Evolutionary conservation across 2,888 invertebrate genomes (phyloP).

Genomic region (Sinotaia quadrata): DNA sequence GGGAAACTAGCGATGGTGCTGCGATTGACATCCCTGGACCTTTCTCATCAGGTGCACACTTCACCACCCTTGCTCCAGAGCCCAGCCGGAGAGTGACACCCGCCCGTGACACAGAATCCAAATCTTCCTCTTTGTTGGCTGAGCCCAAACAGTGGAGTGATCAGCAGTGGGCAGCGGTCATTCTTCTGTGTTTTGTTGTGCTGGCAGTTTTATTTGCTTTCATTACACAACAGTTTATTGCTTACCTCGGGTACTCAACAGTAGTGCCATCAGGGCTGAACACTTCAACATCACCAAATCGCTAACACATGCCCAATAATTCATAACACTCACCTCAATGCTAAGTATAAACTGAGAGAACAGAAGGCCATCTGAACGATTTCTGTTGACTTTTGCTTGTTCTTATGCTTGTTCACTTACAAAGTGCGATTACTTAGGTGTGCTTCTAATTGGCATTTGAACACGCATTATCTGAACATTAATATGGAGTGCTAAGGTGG

Average conservation of each 20-base stretch:
- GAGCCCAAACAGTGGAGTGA: slow-evolving; percentile 74
- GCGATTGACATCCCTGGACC: slow-evolving; percentile 78
- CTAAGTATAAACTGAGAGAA: too few species aligned
- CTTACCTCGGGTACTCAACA: slow-evolving; percentile 25
- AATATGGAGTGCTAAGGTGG: too few species aligned
- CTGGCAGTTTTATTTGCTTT: slow-evolving; percentile 79
- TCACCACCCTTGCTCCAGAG: slow-evolving; percentile 74
- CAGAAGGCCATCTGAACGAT: too few species aligned
- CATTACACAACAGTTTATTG: slow-evolving; percentile 74
- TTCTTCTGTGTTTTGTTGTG: slow-evolving; percentile 77
- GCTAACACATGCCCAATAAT: too few species aligned
- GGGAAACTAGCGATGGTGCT: slow-evolving; percentile 75
- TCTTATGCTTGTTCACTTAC: too few species aligned
- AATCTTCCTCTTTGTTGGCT: slow-evolving; percentile 30
- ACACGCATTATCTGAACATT: too few species aligned
- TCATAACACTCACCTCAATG: too few species aligned
- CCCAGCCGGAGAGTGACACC: slow-evolving; percentile 43
- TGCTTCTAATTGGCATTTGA: too few species aligned
- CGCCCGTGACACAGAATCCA: slow-evolving; percentile 15
- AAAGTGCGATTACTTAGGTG: too few species aligned
- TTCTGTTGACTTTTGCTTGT: too few species aligned
- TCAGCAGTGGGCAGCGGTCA: slow-evolving; percentile 79
- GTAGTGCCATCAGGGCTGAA: background rate
- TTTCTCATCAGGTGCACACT: slow-evolving; percentile 79
- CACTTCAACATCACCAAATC: slow-evolving; percentile 1